A percentile compares a stretch with the other conserved stretches of the same genome.
Evolutionary conservation across 2,113 vertebrate genomes (phyloP).

Genomic region (Phodopus roborovskii): DNA sequence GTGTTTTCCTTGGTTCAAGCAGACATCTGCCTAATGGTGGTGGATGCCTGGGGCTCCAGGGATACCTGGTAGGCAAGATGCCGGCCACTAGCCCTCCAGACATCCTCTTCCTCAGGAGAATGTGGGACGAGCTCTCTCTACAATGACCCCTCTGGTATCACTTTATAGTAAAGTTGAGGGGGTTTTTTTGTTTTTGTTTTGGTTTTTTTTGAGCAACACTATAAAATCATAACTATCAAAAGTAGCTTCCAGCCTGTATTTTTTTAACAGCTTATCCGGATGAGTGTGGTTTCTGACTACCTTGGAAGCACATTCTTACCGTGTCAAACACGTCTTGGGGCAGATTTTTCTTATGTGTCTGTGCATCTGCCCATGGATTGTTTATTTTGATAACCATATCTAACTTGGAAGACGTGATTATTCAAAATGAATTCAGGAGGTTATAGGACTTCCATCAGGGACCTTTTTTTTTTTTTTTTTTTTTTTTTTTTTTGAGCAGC

Average conservation of each 20-base stretch:
- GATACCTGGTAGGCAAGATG: not conserved
- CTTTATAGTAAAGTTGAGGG: not conserved
- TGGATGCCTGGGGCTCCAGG: not conserved
- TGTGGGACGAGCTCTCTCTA: not conserved
- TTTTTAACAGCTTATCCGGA: not conserved
- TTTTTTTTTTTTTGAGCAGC: not conserved
- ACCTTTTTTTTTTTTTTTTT: not conserved
- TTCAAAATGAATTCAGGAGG: slow-evolving; percentile 5
- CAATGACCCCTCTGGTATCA: not conserved
- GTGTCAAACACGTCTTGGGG: not conserved
- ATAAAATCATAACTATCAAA: not conserved
- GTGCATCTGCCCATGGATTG: not conserved
- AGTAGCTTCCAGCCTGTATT: not conserved
- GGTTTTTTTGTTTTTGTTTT: too few species aligned
- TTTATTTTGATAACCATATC: slow-evolving; percentile 49
- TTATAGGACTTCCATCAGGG: not conserved
- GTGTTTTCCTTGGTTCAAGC: slow-evolving; percentile 14
- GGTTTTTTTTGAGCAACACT: slow-evolving; percentile 25
- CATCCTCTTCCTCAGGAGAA: not conserved
- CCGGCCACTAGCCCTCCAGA: not conserved
- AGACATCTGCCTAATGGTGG: not conserved
- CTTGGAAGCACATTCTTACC: not conserved
- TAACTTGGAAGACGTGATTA: slow-evolving; percentile 48
- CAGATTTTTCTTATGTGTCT: slow-evolving; percentile 29
- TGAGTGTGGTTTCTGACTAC: not conserved